phyloP scores from a whole-genome alignment of 2,888 invertebrate species.

The Folsomia candida region DNA sequence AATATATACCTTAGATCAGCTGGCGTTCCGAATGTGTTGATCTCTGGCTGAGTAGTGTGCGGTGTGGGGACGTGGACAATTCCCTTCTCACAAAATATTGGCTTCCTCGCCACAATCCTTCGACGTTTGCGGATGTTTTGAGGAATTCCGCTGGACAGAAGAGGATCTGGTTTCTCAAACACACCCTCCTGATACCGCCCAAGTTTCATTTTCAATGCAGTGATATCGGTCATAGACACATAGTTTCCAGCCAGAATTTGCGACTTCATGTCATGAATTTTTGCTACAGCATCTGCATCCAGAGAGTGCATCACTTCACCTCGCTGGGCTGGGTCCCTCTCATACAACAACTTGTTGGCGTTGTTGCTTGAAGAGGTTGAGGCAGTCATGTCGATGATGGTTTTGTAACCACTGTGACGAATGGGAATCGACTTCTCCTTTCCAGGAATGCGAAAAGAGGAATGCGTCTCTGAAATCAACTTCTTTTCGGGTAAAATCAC shows the following conservation, averaged over 20 bases:
- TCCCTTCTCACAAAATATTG: conserved; percentile 25
- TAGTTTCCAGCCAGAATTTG: conserved; percentile 22
- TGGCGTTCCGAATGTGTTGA: conserved; percentile 25
- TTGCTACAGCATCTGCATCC: not conserved
- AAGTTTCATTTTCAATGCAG: conserved; percentile 16
- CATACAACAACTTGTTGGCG: not conserved
- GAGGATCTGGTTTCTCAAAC: not conserved
- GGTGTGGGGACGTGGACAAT: conserved; percentile 32
- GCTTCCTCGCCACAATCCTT: conserved; percentile 22
- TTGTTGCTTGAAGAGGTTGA: not conserved
- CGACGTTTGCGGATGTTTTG: conserved; percentile 15
- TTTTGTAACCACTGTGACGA: not conserved
- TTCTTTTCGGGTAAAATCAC: not conserved
- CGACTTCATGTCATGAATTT: conserved; percentile 14
- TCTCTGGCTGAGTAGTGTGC: conserved; percentile 17
- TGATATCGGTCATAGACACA: conserved; percentile 27
- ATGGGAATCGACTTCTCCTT: not conserved
- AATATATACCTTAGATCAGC: conserved; percentile 20
- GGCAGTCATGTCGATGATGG: not conserved
- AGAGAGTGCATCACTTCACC: not conserved
- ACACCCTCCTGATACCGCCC: not conserved
- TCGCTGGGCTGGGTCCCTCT: not conserved
- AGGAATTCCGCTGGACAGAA: not conserved
- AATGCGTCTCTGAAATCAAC: not conserved
- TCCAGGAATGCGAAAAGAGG: not conserved